These are phyloP conservation scores for Bombus pascuorum DNA, from an alignment of 1,140 invertebrate genomes.

Conservation along the genomic window DNA sequence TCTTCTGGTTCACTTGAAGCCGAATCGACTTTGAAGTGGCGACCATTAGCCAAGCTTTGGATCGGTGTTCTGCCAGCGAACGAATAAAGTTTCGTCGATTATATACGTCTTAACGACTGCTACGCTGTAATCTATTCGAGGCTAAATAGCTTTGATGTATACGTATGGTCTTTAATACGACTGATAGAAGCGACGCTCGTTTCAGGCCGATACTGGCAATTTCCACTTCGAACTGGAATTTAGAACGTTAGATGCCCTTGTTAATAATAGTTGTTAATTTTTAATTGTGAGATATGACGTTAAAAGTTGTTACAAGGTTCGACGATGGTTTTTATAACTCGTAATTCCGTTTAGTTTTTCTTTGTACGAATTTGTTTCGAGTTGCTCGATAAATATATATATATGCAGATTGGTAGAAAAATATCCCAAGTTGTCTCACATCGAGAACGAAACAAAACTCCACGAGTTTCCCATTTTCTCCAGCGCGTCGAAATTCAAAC, in stretches of 20 bases:
- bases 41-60: neutral
- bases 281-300: neutral
- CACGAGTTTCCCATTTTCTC: too few species aligned
- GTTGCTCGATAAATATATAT: too few species aligned
- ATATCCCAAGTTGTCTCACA: neutral
- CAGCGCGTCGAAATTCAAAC: neutral
- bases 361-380: too few species aligned
- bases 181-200: neutral
- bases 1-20: neutral
- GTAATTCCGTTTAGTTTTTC: neutral
- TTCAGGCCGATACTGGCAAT: neutral
- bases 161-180: neutral
- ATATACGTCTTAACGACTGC: neutral
- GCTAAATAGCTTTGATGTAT: neutral
- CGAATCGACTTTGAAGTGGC: neutral
- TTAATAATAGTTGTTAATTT: neutral
- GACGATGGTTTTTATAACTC: too few species aligned
- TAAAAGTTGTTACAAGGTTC: neutral
- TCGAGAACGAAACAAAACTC: too few species aligned
- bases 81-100: neutral
- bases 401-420: too few species aligned
- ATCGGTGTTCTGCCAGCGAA: neutral
- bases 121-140: conserved; percentile 4
- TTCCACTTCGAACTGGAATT: conserved; percentile 20
- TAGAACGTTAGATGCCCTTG: neutral